Percentiles rank a stretch among this genome's conserved stretches.
Evolutionary conservation across 2,797 vertebrate species (phyloP).

Genomic region (Catostomus latipinnis): DNA sequence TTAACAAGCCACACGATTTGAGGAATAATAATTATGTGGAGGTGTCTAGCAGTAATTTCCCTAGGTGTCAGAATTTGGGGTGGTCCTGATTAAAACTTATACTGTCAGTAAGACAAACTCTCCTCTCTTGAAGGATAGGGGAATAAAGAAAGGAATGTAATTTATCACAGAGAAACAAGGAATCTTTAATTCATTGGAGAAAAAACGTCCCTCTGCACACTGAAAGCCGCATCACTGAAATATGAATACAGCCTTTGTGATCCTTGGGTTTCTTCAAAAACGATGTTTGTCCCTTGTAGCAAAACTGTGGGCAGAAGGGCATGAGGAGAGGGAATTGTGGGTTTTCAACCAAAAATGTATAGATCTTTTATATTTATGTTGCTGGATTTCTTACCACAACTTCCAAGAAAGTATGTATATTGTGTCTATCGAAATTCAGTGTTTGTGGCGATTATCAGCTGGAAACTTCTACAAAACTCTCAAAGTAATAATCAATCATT

Average conservation of each 20-base stretch:
- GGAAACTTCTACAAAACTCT: neutral
- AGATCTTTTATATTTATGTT: neutral
- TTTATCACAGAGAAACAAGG: constrained; percentile 31
- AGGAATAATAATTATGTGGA: neutral
- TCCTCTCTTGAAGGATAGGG: neutral
- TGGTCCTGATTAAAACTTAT: constrained; percentile 6
- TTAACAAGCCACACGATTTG: no score
- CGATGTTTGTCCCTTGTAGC: constrained; percentile 35
- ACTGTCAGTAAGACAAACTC: constrained; percentile 14
- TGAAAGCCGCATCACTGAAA: constrained; percentile 28
- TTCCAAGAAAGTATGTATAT: neutral
- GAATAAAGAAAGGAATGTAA: constrained; percentile 30
- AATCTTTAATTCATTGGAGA: constrained; percentile 40
- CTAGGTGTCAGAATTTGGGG: neutral
- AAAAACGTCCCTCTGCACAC: constrained; percentile 44
- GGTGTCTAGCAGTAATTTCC: neutral
- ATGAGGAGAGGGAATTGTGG: constrained; percentile 11
- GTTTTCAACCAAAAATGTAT: constrained; percentile 4
- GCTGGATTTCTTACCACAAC: neutral
- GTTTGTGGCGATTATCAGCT: neutral
- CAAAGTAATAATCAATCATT: neutral
- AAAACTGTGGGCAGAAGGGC: constrained; percentile 33
- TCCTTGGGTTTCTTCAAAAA: constrained; percentile 33
- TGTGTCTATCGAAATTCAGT: neutral
- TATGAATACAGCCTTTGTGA: constrained; percentile 41